These are phyloP conservation scores for Ctenosaura bakeri DNA, from an alignment of 2,797 vertebrate genomes.

Conservation along the genomic window DNA sequence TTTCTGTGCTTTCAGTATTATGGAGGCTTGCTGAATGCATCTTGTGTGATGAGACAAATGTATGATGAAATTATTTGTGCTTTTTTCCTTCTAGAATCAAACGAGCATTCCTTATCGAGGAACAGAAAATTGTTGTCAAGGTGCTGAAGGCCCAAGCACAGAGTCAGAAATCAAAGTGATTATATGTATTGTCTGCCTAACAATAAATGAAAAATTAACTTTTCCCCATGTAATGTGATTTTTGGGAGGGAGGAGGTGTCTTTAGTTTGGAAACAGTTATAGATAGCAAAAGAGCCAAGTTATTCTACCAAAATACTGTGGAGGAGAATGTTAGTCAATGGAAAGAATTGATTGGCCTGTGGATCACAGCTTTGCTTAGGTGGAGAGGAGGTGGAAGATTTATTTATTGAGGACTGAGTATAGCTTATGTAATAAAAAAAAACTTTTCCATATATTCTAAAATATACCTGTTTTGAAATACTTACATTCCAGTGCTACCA, in stretches of 20 bases:
- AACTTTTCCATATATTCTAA: too few species aligned
- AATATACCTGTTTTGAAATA: too few species aligned
- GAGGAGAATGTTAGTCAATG: too few species aligned
- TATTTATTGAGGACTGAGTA: too few species aligned
- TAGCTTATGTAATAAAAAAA: too few species aligned
- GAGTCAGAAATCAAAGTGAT: conserved; percentile 97
- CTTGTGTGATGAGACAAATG: background rate
- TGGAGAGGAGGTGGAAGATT: too few species aligned
- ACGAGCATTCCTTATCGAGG: conserved; percentile 98
- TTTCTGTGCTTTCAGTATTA: background rate
- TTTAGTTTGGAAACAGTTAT: too few species aligned
- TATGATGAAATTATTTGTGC: conserved; percentile 7
- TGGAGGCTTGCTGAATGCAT: background rate
- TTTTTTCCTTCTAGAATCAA: conserved; percentile 89
- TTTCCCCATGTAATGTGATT: conserved; percentile 31
- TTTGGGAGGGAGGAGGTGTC: background rate
- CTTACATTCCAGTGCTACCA: too few species aligned
- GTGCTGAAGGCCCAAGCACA: conserved; percentile 99
- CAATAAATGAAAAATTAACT: conserved; percentile 68
- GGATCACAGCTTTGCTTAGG: too few species aligned
- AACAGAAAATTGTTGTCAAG: conserved; percentile 99
- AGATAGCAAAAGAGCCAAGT: too few species aligned
- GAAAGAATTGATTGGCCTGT: too few species aligned
- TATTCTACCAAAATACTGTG: too few species aligned
- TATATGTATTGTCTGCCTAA: conserved; percentile 61